Percentiles rank a stretch among this genome's conserved stretches.
phyloP scores from a whole-genome alignment of 2,113 vertebrate species.

The Danio rerio region DNA sequence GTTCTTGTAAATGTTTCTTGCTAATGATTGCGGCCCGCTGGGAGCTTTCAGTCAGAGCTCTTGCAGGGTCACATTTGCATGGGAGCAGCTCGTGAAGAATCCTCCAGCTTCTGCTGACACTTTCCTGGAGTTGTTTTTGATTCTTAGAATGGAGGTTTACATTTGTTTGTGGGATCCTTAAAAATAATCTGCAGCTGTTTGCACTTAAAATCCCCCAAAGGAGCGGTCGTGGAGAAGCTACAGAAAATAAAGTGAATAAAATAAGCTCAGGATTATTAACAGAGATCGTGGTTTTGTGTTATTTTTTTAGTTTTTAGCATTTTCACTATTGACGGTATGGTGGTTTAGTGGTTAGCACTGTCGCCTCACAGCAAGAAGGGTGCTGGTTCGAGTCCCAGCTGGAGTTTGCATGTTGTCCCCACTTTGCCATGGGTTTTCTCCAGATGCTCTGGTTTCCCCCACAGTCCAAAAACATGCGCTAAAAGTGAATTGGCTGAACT shows the following conservation, averaged over 20 bases:
- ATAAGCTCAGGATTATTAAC: neutral
- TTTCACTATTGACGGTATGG: no score
- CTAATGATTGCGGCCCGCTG: conserved; percentile 24
- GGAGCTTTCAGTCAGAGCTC: conserved; percentile 5
- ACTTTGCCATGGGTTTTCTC: no score
- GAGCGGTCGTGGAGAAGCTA: neutral
- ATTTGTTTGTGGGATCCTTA: conserved; percentile 10
- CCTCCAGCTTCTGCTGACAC: neutral
- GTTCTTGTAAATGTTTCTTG: conserved; percentile 11
- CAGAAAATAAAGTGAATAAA: neutral
- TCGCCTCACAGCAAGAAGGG: no score
- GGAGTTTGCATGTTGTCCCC: no score
- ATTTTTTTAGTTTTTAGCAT: no score
- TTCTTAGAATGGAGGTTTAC: neutral
- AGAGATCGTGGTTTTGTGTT: neutral
- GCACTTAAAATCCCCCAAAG: neutral
- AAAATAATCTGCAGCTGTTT: conserved; percentile 14
- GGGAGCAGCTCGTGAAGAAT: conserved; percentile 2
- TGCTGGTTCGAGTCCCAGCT: no score
- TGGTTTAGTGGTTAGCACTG: no score
- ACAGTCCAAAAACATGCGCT: no score
- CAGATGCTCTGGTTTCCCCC: no score
- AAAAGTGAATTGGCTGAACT: no score
- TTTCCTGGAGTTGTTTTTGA: conserved; percentile 20
- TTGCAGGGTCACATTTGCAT: conserved; percentile 19